Evolutionary conservation across 2,113 vertebrate species (phyloP).

Genomic region (Pitta sordida): DNA sequence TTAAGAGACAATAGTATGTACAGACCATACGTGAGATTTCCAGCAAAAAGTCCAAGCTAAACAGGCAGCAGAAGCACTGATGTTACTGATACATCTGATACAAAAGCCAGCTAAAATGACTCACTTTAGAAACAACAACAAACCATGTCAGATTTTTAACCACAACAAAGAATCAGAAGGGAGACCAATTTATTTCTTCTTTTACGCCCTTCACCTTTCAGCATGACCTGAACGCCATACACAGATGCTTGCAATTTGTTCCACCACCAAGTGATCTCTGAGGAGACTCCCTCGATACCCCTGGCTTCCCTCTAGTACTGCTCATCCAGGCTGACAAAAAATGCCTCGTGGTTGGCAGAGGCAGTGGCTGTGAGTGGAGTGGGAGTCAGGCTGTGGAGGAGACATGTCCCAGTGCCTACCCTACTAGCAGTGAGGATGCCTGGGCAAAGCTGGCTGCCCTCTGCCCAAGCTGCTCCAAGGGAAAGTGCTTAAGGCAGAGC

Average conservation of each 20-base stretch:
- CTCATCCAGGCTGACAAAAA: not conserved
- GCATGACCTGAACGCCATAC: not conserved
- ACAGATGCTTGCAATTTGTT: conserved; percentile 33
- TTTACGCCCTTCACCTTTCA: conserved; percentile 1
- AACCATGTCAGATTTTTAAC: conserved; percentile 9
- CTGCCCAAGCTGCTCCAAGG: not conserved
- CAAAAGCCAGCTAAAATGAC: not conserved
- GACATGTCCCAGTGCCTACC: not conserved
- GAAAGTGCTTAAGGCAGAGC: not conserved
- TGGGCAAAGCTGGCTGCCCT: not conserved
- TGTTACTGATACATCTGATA: not conserved
- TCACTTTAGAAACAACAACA: conserved; percentile 28
- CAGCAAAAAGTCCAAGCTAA: conserved; percentile 5
- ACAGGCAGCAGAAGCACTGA: not conserved
- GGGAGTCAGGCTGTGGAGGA: not conserved
- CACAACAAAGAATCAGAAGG: conserved; percentile 24
- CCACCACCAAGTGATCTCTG: not conserved
- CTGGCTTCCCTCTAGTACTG: not conserved
- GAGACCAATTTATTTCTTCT: conserved; percentile 16
- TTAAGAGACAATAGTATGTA: not conserved
- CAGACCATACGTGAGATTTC: not conserved
- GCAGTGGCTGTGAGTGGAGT: not conserved
- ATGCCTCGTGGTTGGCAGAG: not conserved
- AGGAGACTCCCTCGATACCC: not conserved
- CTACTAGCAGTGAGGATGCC: not conserved